phyloP scores from a whole-genome alignment of 1,140 invertebrate species.

The Pararge aegeria region DNA sequence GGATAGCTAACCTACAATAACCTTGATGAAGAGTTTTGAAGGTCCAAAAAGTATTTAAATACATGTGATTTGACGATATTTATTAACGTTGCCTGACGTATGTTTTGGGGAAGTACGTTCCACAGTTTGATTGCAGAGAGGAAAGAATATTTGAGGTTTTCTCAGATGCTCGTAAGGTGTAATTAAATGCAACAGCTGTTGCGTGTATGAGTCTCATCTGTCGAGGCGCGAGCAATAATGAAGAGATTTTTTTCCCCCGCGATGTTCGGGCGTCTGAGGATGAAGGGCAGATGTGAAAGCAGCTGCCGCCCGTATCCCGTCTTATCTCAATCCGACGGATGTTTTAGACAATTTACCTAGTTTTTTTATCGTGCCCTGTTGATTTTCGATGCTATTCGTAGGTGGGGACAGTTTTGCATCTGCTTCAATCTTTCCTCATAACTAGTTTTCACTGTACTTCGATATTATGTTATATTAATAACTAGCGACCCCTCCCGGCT shows the following conservation, averaged over 20 bases:
- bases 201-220: conserved; percentile 32
- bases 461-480: no score
- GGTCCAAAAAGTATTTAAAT: no score
- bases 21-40: no score
- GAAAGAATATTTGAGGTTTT: no score
- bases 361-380: conserved; percentile 30
- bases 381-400: conserved; percentile 2
- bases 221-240: conserved; percentile 31
- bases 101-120: no score
- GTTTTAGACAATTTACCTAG: conserved; percentile 47
- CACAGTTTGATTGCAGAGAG: no score
- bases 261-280: conserved; percentile 29
- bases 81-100: no score
- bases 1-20: no score
- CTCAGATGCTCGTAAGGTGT: conserved; percentile 1
- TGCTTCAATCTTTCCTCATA: conserved; percentile 4
- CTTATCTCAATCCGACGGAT: conserved; percentile 59
- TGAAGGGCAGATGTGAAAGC: conserved; percentile 60
- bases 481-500: no score
- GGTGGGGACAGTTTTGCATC: conserved; percentile 3
- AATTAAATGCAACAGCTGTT: conserved; percentile 27
- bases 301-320: conserved; percentile 56
- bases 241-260: conserved; percentile 31
- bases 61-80: no score
- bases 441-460: not conserved